Base-by-base conservation (phyloP, 1,140 invertebrate species). In the Homalodisca vitripennis region DNA sequence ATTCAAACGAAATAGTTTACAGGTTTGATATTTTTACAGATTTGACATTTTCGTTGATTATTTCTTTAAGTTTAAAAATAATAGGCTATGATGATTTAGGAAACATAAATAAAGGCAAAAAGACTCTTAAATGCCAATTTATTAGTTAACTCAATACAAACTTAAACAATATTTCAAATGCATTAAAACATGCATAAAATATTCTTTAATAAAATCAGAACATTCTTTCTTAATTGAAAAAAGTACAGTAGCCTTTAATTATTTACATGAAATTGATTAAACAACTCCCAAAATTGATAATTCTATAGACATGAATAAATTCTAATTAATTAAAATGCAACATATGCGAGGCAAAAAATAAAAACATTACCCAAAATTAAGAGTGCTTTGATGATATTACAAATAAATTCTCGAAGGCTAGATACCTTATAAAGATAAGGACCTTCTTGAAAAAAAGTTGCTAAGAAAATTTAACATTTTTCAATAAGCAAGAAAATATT, bases 181-280 rank as follows among this genome's bases (percentile, higher is more conserved):
- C 55, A 60, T 60, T 60, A 60, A 60, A 60, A 60, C 55, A 60
- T 60, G 55, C 55, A 60, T 26, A 27, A 60, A 24, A 27, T 53
- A 41, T 10, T 41, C 17, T 6, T 12, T 12, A 53, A 60, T 27
- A 27, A 10, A 14, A 27, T 22, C 14, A 60, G 29, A n/a, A 22
- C 26, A 13, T 27, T 53, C 6, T 53, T 53, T 53, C 20, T 6
- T 22, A 14, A 6, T 53, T 6, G 20, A 53, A 53, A 14, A 14
- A 3, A 14, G 12, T 41, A 10, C 17, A 10, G 34, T 41, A 41
- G 17, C 34, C 6, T 10, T 10, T 41, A 10, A 41, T 17, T 10
- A 10, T 41, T 6, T 41, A 17, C 17, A 10, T 41, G 34, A 10
- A 41, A 41, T 10, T 41, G 6, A 41, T 10, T 41, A 6, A 41